These are phyloP conservation scores for Cathartes aura DNA, from an alignment of 2,113 vertebrate genomes.

Conservation along the genomic window DNA sequence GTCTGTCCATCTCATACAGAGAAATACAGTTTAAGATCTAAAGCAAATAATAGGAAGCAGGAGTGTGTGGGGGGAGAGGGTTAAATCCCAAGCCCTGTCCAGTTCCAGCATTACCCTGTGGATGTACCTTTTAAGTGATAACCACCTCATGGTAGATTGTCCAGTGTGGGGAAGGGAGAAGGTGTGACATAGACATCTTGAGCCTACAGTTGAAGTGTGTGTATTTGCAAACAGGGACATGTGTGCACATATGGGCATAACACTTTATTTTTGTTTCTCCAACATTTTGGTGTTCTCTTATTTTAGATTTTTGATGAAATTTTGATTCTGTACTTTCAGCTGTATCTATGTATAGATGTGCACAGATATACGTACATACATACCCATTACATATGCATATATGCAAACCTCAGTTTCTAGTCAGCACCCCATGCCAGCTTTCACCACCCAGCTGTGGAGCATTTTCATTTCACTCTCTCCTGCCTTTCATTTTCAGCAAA, in stretches of 20 bases:
- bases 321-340: background rate
- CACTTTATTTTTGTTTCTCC: background rate
- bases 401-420: background rate
- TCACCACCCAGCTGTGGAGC: background rate
- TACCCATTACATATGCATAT: accelerated
- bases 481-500: background rate
- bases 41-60: background rate
- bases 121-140: background rate
- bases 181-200: no score
- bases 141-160: background rate
- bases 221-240: background rate
- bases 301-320: background rate
- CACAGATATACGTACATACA: background rate
- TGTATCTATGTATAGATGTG: background rate
- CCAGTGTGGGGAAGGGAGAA: background rate
- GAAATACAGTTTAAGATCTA: background rate
- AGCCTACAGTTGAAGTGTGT: background rate
- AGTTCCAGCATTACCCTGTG: background rate
- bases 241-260: background rate
- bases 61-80: background rate
- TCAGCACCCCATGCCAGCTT: background rate
- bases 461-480: background rate
- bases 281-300: background rate
- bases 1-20: background rate
- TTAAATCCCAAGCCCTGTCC: background rate